These are phyloP conservation scores for Amia ocellicauda DNA, from an alignment of 2,113 vertebrate species.

Conservation along the genomic window DNA sequence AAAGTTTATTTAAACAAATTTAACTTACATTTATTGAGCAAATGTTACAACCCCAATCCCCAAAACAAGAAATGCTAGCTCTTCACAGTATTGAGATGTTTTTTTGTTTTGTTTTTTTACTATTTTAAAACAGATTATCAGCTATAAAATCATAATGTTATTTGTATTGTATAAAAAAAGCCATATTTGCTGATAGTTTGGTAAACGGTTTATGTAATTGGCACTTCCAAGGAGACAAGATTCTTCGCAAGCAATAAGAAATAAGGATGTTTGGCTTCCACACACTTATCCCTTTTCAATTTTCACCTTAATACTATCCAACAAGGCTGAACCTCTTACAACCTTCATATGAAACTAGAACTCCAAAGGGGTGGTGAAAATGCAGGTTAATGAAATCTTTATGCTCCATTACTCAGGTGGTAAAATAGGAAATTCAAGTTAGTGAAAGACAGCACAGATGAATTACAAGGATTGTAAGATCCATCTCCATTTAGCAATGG, in stretches of 20 bases:
- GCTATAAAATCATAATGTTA: neutral
- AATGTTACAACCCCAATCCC: slow-evolving; percentile 20
- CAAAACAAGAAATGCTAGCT: slow-evolving; percentile 42
- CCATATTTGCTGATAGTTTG: slow-evolving; percentile 15
- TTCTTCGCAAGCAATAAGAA: slow-evolving; percentile 4
- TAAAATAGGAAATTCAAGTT: too few relatives aligned
- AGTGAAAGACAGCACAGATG: too few relatives aligned
- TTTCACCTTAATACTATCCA: too few relatives aligned
- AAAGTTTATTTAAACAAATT: slow-evolving; percentile 64
- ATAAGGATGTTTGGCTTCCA: neutral
- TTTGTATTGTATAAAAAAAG: slow-evolving; percentile 11
- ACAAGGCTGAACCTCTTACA: too few relatives aligned
- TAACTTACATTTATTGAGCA: slow-evolving; percentile 43
- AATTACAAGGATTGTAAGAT: too few relatives aligned
- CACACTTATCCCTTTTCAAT: too few relatives aligned
- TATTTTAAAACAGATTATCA: neutral
- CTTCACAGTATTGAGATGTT: slow-evolving; percentile 57
- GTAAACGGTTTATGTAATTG: slow-evolving; percentile 26
- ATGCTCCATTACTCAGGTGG: too few relatives aligned
- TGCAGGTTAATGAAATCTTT: too few relatives aligned
- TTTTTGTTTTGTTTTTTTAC: neutral
- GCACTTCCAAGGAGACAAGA: slow-evolving; percentile 29
- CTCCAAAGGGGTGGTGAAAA: too few relatives aligned
- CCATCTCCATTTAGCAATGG: too few relatives aligned
- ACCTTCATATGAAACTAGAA: too few relatives aligned